Percentiles rank a stretch among this genome's conserved stretches.
Evolutionary conservation across 23 tunicate genomes (phyloP).

Genomic region (Ascidia mentula): DNA sequence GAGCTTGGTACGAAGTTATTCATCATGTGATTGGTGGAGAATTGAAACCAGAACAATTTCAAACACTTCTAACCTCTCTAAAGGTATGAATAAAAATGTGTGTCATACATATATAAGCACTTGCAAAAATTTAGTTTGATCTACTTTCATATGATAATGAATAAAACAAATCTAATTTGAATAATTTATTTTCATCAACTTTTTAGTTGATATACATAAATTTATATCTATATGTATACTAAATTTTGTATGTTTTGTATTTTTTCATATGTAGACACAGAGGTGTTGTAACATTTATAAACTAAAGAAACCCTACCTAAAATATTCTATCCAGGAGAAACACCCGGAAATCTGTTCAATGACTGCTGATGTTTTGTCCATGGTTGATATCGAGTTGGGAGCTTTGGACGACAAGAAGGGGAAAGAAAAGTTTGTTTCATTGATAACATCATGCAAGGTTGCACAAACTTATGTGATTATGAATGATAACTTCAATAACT

Average conservation of each 20-base stretch:
- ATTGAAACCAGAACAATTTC: constrained; percentile 48
- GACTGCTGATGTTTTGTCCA: constrained; percentile 73
- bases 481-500: too few relatives aligned
- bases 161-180: too few relatives aligned
- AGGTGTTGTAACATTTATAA: too few relatives aligned
- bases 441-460: constrained; percentile 54
- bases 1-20: constrained; percentile 70
- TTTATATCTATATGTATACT: too few relatives aligned
- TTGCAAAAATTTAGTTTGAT: too few relatives aligned
- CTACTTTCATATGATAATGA: too few relatives aligned
- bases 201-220: too few relatives aligned
- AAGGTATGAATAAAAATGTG: constrained; percentile 31
- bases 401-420: constrained; percentile 71
- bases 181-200: too few relatives aligned
- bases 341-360: constrained; percentile 52
- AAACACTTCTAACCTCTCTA: constrained; percentile 27
- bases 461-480: neutral
- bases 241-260: too few relatives aligned
- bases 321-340: constrained; percentile 30
- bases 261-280: too few relatives aligned
- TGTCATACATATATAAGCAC: too few relatives aligned
- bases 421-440: constrained; percentile 55
- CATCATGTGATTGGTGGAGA: constrained; percentile 61
- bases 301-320: too few relatives aligned
- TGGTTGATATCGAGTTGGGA: constrained; percentile 84